Evolutionary conservation across 2,797 vertebrate genomes (phyloP).

Genomic region (Prionace glauca): DNA sequence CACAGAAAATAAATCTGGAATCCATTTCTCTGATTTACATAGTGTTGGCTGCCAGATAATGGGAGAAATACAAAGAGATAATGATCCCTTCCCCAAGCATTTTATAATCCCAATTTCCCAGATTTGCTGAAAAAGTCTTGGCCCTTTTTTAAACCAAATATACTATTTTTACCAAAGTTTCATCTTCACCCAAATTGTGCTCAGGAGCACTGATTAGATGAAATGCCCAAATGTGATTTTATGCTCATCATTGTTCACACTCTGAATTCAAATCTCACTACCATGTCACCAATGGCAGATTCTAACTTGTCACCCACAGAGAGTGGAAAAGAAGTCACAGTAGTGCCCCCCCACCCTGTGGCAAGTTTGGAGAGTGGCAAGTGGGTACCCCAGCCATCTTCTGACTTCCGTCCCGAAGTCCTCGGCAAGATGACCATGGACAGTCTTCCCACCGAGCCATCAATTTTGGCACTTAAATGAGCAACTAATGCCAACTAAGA

Average conservation of each 20-base stretch:
- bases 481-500: too few relatives aligned
- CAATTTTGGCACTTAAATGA: too few relatives aligned
- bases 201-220: not conserved
- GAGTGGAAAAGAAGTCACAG: not conserved
- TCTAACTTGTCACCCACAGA: not conserved
- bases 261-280: not conserved
- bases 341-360: not conserved
- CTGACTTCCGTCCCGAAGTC: too few relatives aligned
- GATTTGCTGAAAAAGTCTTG: not conserved
- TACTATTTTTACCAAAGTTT: not conserved
- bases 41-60: not conserved
- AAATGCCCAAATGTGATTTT: not conserved
- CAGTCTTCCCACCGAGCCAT: too few relatives aligned
- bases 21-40: not conserved
- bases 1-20: not conserved
- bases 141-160: not conserved
- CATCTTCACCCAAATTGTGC: not conserved
- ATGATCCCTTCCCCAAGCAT: not conserved
- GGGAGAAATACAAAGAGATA: too few relatives aligned
- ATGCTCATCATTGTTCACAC: not conserved
- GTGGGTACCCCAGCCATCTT: too few relatives aligned
- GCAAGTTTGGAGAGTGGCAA: too few relatives aligned
- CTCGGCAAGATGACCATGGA: too few relatives aligned
- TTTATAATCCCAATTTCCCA: not conserved
- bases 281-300: not conserved